Conservation (phyloP, 92 coral and sea anemone genomes). For the Porites cylindrica region DNA sequence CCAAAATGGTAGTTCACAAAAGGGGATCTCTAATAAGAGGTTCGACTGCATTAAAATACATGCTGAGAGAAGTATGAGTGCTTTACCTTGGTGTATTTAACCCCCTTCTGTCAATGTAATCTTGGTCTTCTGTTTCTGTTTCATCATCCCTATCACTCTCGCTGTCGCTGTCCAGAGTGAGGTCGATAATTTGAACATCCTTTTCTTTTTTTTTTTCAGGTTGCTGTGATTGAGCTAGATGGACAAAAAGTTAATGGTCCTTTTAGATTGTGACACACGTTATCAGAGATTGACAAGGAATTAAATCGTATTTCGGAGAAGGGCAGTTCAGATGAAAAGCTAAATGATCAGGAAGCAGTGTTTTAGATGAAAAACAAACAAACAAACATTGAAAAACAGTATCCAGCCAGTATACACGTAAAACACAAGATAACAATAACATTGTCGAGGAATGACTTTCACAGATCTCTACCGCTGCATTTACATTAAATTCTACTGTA, state of each 20-base stretch:
- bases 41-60: neutral
- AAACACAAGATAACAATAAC: no score
- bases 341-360: no score
- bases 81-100: constrained; percentile 37
- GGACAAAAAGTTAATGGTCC: neutral
- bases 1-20: no score
- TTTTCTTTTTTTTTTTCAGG: constrained; percentile 36
- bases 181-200: constrained; percentile 61
- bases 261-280: neutral
- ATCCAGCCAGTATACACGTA: no score
- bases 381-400: no score
- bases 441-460: no score
- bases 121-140: constrained; percentile 40
- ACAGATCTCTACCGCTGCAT: no score
- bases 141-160: constrained; percentile 56
- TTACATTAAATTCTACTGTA: no score
- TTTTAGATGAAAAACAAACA: no score
- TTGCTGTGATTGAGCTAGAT: constrained; percentile 35
- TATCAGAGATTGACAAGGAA: neutral
- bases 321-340: no score
- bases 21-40: no score
- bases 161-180: constrained; percentile 60
- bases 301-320: neutral
- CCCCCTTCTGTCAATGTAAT: neutral
- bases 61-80: neutral